Percentiles rank a stretch among this genome's conserved stretches.
These are phyloP conservation scores for Manis javanica DNA, from an alignment of 2,797 vertebrate species.

Conservation along the genomic window DNA sequence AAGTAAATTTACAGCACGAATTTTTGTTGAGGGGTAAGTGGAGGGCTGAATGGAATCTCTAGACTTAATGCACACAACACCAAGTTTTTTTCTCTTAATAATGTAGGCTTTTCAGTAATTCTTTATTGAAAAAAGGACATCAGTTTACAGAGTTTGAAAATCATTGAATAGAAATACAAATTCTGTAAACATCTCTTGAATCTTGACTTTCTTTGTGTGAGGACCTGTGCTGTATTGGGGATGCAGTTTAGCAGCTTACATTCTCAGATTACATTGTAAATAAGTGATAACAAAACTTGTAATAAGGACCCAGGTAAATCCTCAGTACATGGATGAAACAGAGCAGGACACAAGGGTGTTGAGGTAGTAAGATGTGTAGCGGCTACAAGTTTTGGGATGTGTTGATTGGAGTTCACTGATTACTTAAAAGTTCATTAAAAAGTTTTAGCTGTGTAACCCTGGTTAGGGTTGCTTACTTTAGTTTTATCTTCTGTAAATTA, in stretches of 20 bases:
- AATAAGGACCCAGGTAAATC: background rate
- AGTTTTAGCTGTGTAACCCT: slow-evolving; percentile 12
- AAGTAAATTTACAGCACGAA: slow-evolving; percentile 80
- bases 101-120: slow-evolving; percentile 5
- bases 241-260: background rate
- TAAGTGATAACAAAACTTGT: background rate
- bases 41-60: background rate
- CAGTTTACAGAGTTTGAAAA: slow-evolving; percentile 24
- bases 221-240: background rate
- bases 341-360: background rate
- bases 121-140: slow-evolving; percentile 35
- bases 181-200: slow-evolving; percentile 9
- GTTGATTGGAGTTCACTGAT: background rate
- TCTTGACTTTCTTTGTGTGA: slow-evolving; percentile 30
- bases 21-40: background rate
- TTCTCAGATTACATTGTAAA: slow-evolving; percentile 37
- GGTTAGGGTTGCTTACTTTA: background rate
- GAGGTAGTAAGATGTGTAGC: background rate
- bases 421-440: background rate
- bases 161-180: slow-evolving; percentile 46
- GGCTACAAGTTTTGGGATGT: background rate
- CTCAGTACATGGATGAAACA: background rate
- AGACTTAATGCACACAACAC: background rate
- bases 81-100: slow-evolving; percentile 23
- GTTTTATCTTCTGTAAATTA: background rate